Base-by-base conservation (phyloP, 1,140 invertebrate species). In the Zaprionus tsacasi region DNA sequence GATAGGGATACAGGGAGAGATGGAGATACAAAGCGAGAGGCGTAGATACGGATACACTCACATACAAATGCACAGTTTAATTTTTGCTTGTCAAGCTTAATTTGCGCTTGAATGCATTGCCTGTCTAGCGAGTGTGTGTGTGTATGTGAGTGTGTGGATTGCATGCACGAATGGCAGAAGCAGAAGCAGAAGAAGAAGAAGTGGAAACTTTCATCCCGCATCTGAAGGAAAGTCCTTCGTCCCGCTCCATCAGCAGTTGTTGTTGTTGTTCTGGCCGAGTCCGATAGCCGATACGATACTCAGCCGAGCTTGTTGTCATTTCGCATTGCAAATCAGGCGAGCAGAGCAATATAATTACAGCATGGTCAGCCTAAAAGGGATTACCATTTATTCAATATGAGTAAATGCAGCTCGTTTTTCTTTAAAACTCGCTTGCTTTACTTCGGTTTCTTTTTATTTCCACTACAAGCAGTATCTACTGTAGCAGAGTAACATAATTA, bases 61-160 rank as follows among this genome's bases (percentile, higher is more conserved):
- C 45, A 63, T 27, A 40, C 55, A 76, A 73, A 78, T 85, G 79
- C 56, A 83, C 71, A 87, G 81, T 88, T 88, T 88, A 89, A 89
- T 89, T 89, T 89, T 89, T 89, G 85, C 85, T 89, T 89, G 85
- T 90, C 85, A 89, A 85, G 85, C 85, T 89, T 89, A 85, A 89
- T 89, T 89, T 90, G 86, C 85, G 86, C 85, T 90, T 89, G 71
- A 85, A 81, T 89, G 85, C 83, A 89, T 88, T 88, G 76, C 76
- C 67, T 59, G 59, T 78, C 35, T 63, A 27, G 35, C 52, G 59
- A 50, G 56, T 63, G 65, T 57, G 71, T n/a, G 58, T 43, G 70
- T 72, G 61, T 63, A 55, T 60, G 36, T 73, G 48, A 70, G 56
- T 63, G 61, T 68, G 36, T 43, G 70, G 72, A 81, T 81, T 86